These are phyloP conservation scores for Enteromius mattozi DNA, from an alignment of 2,797 vertebrate species.

Conservation along the genomic window DNA sequence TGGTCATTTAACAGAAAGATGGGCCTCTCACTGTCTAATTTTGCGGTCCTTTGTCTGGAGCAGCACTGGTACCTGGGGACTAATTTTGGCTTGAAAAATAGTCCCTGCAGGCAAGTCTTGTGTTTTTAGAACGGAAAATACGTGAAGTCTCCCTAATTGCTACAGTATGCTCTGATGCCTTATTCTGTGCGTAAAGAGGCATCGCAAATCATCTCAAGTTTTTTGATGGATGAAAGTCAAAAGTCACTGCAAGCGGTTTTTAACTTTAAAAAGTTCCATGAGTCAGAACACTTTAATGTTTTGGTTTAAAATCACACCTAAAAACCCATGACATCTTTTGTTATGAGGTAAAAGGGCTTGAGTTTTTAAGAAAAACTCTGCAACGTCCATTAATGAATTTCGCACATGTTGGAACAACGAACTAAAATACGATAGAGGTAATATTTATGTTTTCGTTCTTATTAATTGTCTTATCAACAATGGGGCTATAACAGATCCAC, in stretches of 20 bases:
- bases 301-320: not conserved
- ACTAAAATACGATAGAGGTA: not conserved
- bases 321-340: not conserved
- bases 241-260: not conserved
- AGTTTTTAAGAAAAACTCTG: not conserved
- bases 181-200: not conserved
- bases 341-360: not conserved
- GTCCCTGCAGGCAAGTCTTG: constrained; percentile 76
- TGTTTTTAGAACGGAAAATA: constrained; percentile 74
- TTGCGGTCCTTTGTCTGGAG: constrained; percentile 86
- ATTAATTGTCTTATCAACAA: not conserved
- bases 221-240: constrained; percentile 32
- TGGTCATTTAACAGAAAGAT: constrained; percentile 80
- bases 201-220: not conserved
- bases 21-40: constrained; percentile 80
- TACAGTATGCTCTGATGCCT: constrained; percentile 51
- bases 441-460: not conserved
- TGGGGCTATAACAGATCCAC: not conserved
- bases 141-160: constrained; percentile 66
- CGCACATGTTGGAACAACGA: not conserved
- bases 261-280: constrained; percentile 10
- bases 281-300: not conserved
- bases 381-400: not conserved
- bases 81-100: constrained; percentile 81
- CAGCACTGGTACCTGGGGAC: constrained; percentile 81